phyloP scores from a whole-genome alignment of 2,797 vertebrate species.

The Lutjanus argentimaculatus region DNA sequence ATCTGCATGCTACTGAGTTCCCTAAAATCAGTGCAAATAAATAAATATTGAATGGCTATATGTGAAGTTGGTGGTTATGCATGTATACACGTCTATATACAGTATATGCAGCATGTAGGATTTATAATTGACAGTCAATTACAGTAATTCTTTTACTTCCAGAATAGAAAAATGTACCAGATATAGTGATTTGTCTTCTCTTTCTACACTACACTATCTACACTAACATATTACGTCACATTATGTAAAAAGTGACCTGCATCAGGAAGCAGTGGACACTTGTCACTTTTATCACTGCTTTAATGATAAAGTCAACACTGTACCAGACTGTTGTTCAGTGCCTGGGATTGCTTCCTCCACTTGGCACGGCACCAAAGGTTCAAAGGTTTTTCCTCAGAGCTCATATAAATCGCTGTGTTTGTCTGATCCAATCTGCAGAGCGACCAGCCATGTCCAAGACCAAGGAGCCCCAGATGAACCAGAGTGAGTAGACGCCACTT shows the following conservation, averaged over 20 bases:
- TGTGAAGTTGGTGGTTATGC: no score
- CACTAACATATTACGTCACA: neutral
- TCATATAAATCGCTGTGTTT: constrained; percentile 41
- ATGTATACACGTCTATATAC: no score
- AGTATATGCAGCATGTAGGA: no score
- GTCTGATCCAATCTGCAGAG: constrained; percentile 31
- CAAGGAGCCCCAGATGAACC: constrained; percentile 24
- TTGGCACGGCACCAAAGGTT: constrained; percentile 38
- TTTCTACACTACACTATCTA: neutral
- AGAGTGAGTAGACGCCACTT: constrained; percentile 71
- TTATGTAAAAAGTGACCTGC: neutral
- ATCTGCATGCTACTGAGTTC: no score
- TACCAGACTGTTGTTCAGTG: neutral
- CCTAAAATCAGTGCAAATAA: no score
- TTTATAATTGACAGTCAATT: no score
- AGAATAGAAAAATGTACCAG: neutral
- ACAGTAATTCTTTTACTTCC: neutral
- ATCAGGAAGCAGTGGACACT: neutral
- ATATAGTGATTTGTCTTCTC: neutral
- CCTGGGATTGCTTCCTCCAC: constrained; percentile 8
- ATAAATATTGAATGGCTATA: no score
- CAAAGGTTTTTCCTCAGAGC: constrained; percentile 58
- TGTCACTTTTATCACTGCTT: neutral
- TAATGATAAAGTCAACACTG: neutral
- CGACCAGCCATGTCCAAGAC: constrained; percentile 64